Evolutionary conservation across 2,797 vertebrate genomes (phyloP), one percentile per base, ranked within the genome.

Genomic region (Chloroceryle inda): DNA sequence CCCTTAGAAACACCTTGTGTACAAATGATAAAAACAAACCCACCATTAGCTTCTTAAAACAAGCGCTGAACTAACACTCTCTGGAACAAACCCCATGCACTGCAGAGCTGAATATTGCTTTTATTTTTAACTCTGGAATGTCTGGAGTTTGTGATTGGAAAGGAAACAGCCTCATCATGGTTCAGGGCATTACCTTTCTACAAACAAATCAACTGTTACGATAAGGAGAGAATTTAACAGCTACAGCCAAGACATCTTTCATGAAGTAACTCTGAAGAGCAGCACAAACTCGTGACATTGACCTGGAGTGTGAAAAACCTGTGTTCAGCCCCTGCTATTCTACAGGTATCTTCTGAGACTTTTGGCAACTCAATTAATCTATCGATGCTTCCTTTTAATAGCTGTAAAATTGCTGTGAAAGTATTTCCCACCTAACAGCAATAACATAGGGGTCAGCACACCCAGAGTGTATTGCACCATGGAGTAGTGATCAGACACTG

Each of bases 81-180:
- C 74, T 85, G 62, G 78, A 92, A 72, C 63, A 95, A 52, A 91
- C 76, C 17, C 1, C 21, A 58, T 20, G 29, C 22, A 26, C 50
- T 29, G 11, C 71, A 81, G 61, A 79, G 49, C 40, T 92, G 58
- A 91, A 58, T 38, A 31, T 33, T 85, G 7, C 67, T 85, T 91
- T 73, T 95, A 72, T 82, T 91, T 89, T 93, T 74, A 92, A 77
- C 64, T 80, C 64, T 58, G 82, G 61, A 88, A 75, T 67, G 72
- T 77, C 85, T 75, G 53, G 76, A 83, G 79, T 74, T 75, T 91
- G 47, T 77, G 52, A 85, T 73, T 89, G 74, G 69, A 78, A 85
- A 94, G 56, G 10, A 67, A 94, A 71, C 85, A 94, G 67, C 40
- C 44, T 89, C 64, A 42, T 76, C 7, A 1, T 73, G 44, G 88